A percentile compares a stretch with the other conserved stretches of the same genome.
Evolutionary conservation across 2,888 invertebrate genomes (phyloP).

Genomic region (Colletes collaris): DNA sequence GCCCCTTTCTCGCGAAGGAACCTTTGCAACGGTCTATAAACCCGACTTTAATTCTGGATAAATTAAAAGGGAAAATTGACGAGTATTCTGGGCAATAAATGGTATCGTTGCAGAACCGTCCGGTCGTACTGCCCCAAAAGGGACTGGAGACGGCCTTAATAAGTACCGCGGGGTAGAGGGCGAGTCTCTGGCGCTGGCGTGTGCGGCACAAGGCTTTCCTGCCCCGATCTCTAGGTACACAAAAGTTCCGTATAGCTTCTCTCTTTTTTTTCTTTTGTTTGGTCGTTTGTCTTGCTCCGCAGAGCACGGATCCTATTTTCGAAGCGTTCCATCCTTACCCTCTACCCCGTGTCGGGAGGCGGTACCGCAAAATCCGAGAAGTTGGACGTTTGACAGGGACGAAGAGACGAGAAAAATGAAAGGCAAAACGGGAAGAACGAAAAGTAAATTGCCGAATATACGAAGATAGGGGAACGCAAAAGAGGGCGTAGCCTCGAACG

Average conservation of each 20-base stretch:
- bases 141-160: slow-evolving; percentile 83
- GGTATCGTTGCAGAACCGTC: slow-evolving; percentile 81
- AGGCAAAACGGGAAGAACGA: slow-evolving; percentile 12
- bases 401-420: slow-evolving; percentile 17
- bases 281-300: slow-evolving; percentile 61
- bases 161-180: slow-evolving; percentile 79
- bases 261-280: slow-evolving; percentile 55
- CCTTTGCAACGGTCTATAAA: neutral
- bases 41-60: slow-evolving; percentile 11
- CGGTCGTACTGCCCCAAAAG: slow-evolving; percentile 82
- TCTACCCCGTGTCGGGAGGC: slow-evolving; percentile 70
- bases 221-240: slow-evolving; percentile 81
- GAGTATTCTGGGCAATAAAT: slow-evolving; percentile 58
- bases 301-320: slow-evolving; percentile 66
- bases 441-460: slow-evolving; percentile 9
- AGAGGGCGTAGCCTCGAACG: slow-evolving; percentile 24
- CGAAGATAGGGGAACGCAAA: slow-evolving; percentile 17
- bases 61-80: slow-evolving; percentile 24
- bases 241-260: slow-evolving; percentile 65
- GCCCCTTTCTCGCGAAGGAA: slow-evolving; percentile 22
- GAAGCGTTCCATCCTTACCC: slow-evolving; percentile 69
- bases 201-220: slow-evolving; percentile 81
- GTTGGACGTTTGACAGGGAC: slow-evolving; percentile 22
- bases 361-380: slow-evolving; percentile 63
- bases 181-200: slow-evolving; percentile 79